Conservation (phyloP, 2,797 vertebrate genomes). For the Lemur catta region DNA sequence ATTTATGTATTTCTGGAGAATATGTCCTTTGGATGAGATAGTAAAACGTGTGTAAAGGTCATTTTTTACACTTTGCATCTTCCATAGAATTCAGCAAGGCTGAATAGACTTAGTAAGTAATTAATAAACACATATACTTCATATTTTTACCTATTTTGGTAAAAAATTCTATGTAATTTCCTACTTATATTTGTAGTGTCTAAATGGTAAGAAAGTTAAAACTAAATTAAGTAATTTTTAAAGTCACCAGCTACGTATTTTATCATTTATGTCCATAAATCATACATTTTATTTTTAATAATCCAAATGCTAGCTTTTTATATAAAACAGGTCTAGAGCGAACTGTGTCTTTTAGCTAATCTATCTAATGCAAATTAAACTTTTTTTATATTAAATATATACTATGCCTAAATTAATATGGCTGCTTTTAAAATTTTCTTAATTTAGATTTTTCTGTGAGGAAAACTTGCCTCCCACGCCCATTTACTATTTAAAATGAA, state of each 20-base stretch:
- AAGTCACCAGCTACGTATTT: background rate
- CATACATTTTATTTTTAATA: background rate
- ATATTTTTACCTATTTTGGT: background rate
- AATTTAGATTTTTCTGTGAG: conserved; percentile 35
- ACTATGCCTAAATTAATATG: conserved; percentile 20
- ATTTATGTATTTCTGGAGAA: background rate
- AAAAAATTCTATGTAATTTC: background rate
- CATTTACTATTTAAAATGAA: conserved; percentile 35
- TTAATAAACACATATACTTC: background rate
- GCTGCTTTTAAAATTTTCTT: conserved; percentile 33
- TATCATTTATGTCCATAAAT: background rate
- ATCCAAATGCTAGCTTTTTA: background rate
- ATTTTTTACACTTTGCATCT: background rate
- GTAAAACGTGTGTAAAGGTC: background rate
- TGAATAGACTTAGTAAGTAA: background rate
- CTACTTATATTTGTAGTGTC: background rate
- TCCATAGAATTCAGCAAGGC: background rate
- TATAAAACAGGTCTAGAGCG: background rate
- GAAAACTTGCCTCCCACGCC: background rate
- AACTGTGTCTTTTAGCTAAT: background rate
- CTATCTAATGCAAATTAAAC: conserved; percentile 1
- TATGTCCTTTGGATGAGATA: background rate
- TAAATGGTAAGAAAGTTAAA: conserved; percentile 30
- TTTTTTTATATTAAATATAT: background rate
- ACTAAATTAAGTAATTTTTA: background rate